Conservation (phyloP, 2,797 vertebrate genomes). For the Cryptoblepharus egeriae region DNA sequence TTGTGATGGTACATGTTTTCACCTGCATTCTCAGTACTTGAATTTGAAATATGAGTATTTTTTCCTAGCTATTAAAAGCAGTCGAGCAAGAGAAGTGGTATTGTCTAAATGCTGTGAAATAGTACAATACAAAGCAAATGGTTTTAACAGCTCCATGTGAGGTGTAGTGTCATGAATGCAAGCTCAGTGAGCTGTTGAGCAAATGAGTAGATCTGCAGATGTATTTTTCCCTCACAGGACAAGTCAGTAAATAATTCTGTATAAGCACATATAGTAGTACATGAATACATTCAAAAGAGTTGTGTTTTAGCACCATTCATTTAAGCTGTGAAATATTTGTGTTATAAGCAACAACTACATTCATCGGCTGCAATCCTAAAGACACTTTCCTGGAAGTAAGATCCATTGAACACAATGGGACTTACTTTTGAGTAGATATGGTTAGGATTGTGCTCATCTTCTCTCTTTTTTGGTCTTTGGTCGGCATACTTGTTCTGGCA, state of each 20-base stretch:
- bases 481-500: too few relatives aligned
- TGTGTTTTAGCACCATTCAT: neutral
- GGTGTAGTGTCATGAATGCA: slow-evolving; percentile 7
- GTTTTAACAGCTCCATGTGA: slow-evolving; percentile 25
- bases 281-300: neutral
- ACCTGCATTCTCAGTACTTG: slow-evolving; percentile 35
- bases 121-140: neutral
- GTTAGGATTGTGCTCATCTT: too few relatives aligned
- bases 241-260: neutral
- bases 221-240: slow-evolving; percentile 24
- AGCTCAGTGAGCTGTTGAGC: slow-evolving; percentile 21
- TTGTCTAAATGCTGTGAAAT: slow-evolving; percentile 34
- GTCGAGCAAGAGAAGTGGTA: neutral
- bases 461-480: too few relatives aligned
- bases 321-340: neutral
- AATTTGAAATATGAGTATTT: slow-evolving; percentile 35
- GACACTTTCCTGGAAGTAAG: too few relatives aligned
- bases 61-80: neutral
- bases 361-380: too few relatives aligned
- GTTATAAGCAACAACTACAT: neutral
- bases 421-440: too few relatives aligned
- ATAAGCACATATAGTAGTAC: neutral
- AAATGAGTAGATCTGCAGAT: slow-evolving; percentile 12
- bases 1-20: neutral
- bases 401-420: too few relatives aligned